phyloP scores from a whole-genome alignment of 2,888 invertebrate genomes.

The Eupithecia dodoneata region DNA sequence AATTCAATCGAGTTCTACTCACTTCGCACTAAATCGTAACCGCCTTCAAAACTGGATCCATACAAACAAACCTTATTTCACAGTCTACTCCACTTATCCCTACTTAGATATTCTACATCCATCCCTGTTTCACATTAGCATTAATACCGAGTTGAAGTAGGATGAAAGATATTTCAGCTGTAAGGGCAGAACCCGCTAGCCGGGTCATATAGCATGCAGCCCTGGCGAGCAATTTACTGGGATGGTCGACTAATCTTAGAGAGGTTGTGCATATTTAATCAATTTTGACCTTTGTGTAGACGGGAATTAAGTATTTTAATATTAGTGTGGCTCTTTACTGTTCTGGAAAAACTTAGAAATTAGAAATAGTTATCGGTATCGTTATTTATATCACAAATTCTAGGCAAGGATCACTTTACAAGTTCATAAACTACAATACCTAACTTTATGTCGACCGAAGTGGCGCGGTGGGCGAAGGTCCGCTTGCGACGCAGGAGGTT shows the following conservation, averaged over 20 bases:
- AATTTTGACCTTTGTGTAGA: not conserved
- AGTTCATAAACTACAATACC: too few relatives aligned
- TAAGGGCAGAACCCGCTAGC: slow-evolving; percentile 31
- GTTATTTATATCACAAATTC: too few relatives aligned
- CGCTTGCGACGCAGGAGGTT: too few relatives aligned
- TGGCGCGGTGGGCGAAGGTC: too few relatives aligned
- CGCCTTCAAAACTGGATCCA: not conserved
- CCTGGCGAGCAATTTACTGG: slow-evolving; percentile 34
- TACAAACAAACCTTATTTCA: not conserved
- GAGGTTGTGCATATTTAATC: not conserved
- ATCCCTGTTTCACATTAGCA: slow-evolving; percentile 24
- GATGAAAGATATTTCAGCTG: slow-evolving; percentile 18
- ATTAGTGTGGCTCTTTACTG: not conserved
- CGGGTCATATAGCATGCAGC: slow-evolving; percentile 37
- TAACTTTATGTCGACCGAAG: too few relatives aligned
- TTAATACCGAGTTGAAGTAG: slow-evolving; percentile 21
- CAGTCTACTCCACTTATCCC: slow-evolving; percentile 11
- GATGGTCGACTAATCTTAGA: slow-evolving; percentile 2
- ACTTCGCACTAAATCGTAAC: not conserved
- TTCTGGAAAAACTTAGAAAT: too few relatives aligned
- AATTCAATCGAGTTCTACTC: not conserved
- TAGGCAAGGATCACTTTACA: too few relatives aligned
- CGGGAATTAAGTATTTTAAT: not conserved
- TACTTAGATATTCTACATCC: slow-evolving; percentile 19
- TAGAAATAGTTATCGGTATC: too few relatives aligned